phyloP scores from a whole-genome alignment of 1,140 invertebrate genomes.

The Aphaenogaster floridana region DNA sequence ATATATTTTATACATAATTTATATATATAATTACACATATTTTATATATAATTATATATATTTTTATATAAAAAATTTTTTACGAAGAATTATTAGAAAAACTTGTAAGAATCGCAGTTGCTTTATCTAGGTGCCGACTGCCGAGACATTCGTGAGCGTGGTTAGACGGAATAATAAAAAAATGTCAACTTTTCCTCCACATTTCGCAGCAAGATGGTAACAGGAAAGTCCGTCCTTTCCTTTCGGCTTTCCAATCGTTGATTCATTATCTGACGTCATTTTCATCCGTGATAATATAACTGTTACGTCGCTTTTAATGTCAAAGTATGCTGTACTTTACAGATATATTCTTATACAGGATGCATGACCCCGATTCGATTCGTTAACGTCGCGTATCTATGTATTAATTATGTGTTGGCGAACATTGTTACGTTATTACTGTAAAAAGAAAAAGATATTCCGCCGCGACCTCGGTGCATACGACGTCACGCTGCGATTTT shows the following conservation, averaged over 20 bases:
- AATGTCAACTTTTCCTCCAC: background rate
- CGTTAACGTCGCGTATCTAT: background rate
- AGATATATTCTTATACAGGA: background rate
- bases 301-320: background rate
- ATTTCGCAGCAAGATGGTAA: background rate
- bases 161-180: background rate
- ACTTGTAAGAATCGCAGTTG: background rate
- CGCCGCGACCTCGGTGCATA: background rate
- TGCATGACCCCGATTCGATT: slow-evolving; percentile 1
- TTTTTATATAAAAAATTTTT: too few relatives aligned
- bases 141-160: background rate
- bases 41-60: too few relatives aligned
- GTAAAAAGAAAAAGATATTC: background rate
- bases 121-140: background rate
- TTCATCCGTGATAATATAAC: background rate
- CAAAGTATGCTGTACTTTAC: background rate
- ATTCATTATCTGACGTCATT: slow-evolving; percentile 31
- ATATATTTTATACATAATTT: too few relatives aligned
- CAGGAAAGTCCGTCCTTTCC: slow-evolving; percentile 21
- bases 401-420: background rate
- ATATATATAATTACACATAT: too few relatives aligned
- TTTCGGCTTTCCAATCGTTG: background rate
- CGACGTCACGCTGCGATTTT: background rate
- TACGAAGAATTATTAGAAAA: background rate
- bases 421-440: background rate